Conservation (phyloP, 2,888 invertebrate species). For the Stegophylla sp. region DNA sequence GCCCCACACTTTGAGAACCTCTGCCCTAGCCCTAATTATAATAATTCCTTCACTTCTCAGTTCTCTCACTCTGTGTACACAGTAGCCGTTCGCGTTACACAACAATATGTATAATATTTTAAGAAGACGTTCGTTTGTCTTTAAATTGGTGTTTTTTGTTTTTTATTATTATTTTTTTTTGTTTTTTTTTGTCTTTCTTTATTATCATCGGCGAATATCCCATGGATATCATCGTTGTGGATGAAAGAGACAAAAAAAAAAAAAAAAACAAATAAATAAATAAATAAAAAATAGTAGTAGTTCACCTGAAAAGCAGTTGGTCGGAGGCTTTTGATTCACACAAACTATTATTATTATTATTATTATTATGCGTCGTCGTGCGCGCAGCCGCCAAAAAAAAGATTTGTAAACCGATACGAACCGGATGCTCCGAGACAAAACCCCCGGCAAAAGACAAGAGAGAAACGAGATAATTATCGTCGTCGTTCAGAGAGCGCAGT, state of each 20-base stretch:
- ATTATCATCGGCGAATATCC: slow-evolving; percentile 10
- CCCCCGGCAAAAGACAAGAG: slow-evolving; percentile 53
- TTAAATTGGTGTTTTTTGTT: background rate
- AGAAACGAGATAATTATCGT: slow-evolving; percentile 59
- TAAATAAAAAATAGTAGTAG: no score
- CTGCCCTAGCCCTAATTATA: no score
- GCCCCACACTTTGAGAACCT: background rate
- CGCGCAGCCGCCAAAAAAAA: slow-evolving; percentile 27
- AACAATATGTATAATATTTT: no score
- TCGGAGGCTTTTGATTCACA: slow-evolving; percentile 41
- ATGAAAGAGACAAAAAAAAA: no score
- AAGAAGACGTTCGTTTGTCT: slow-evolving; percentile 7
- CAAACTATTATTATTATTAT: no score
- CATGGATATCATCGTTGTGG: slow-evolving; percentile 33
- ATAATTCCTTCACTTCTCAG: no score
- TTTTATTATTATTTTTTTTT: background rate
- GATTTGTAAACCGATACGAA: slow-evolving; percentile 57
- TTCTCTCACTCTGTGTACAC: no score
- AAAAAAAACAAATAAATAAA: no score
- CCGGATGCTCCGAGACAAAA: slow-evolving; percentile 51
- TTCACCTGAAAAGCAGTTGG: slow-evolving; percentile 42
- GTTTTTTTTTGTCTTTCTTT: background rate
- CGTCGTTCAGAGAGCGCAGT: slow-evolving; percentile 29
- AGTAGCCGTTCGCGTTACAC: background rate
- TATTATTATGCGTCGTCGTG: slow-evolving; percentile 33